Conservation (phyloP, 2,888 invertebrate genomes). For the Deilephila porcellus region DNA sequence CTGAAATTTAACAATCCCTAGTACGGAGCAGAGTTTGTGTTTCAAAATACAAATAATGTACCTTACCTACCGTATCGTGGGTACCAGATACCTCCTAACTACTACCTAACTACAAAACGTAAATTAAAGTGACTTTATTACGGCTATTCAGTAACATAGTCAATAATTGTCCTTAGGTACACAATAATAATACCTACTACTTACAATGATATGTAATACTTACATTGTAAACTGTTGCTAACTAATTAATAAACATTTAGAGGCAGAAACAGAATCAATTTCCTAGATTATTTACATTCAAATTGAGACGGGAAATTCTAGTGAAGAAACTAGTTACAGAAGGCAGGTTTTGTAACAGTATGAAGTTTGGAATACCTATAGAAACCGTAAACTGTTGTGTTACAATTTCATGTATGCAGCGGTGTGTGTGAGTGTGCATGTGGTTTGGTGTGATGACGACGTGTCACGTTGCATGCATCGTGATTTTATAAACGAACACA, state of each 20-base stretch:
- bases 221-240: slow-evolving; percentile 1
- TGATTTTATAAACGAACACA: slow-evolving; percentile 30
- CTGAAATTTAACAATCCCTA: too few relatives aligned
- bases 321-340: not conserved
- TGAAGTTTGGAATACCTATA: not conserved
- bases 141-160: not conserved
- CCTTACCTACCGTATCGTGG: not conserved
- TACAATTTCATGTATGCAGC: slow-evolving; percentile 24
- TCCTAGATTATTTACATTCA: slow-evolving; percentile 1
- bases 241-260: slow-evolving; percentile 6
- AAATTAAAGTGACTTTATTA: not conserved
- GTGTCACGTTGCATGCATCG: slow-evolving; percentile 35
- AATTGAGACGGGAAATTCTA: not conserved
- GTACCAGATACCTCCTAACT: too few relatives aligned
- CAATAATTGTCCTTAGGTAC: not conserved
- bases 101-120: too few relatives aligned
- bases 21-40: not conserved
- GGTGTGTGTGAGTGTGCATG: slow-evolving; percentile 16
- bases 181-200: not conserved
- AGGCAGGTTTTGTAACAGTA: not conserved
- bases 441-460: slow-evolving; percentile 14
- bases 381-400: slow-evolving; percentile 27
- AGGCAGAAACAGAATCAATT: not conserved
- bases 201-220: not conserved
- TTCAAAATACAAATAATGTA: not conserved